Base-by-base conservation (phyloP, 2,888 invertebrate species). In the Chrysolina oricalcia region DNA sequence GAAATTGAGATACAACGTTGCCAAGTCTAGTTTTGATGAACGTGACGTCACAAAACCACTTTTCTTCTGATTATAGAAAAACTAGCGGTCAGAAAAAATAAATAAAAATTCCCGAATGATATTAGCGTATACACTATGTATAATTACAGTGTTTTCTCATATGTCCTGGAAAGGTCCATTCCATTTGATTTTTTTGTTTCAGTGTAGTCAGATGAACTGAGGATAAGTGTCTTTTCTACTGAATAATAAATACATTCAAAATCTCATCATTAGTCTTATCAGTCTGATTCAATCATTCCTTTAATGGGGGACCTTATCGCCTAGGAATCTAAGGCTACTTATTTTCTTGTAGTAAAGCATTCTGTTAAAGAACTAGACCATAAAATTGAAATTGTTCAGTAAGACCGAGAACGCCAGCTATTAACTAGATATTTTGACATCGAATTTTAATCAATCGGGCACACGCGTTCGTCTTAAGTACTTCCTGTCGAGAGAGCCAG, bases 401-500 rank as follows among this genome's bases (percentile, higher is more conserved):
- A 59, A 59, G 17, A 35, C 10, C 35, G 9, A 59, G n/a, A 27
- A 59, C 59, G n/a, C n/a, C 8, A 35, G 50, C 40, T 68, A 50
- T 68, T 68, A 53, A 68, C 59, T 59, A 50, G 62, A 53, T 76
- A 76, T 76, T 76, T 73, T 76, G 76, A 76, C 76, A 73, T 72
- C 70, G 43, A 66, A 62, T 73, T 66, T 66, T 73, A 73, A 76
- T 76, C 70, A 66, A 53, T 50, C 19, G 62, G 17, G 62, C 67
- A 63, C 67, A 68, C 73, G 67, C 70, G 46, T 70, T 48, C 72
- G 67, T 27, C 43, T 77, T 73, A 75, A 73, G 70, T 19, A 73
- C 77, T 77, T 77, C 77, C 75, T 75, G 73, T 73, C 73, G 48
- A 15, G 11, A 63, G 35, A 59, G 10, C 59, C 59, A n/a, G 46